Conservation (phyloP, 2,888 invertebrate species). For the Thereva nobilitata region DNA sequence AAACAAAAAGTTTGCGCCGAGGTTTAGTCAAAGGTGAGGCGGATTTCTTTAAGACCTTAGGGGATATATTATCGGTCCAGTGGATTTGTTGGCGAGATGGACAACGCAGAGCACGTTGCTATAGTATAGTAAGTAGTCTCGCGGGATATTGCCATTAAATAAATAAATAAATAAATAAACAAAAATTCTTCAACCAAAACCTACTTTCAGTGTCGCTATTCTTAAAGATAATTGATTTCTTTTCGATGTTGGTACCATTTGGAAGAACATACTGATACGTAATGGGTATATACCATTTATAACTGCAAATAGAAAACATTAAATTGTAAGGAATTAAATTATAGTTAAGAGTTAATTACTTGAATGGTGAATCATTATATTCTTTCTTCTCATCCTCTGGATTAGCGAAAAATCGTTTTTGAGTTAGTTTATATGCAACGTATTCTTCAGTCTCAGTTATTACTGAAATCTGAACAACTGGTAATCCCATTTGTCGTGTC, state of each 20-base stretch:
- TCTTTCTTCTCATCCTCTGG: constrained; percentile 62
- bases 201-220: constrained; percentile 53
- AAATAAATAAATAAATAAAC: not conserved
- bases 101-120: too few relatives aligned
- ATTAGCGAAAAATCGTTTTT: constrained; percentile 76
- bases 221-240: constrained; percentile 51
- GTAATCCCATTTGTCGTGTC: constrained; percentile 88
- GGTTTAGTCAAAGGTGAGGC: too few relatives aligned
- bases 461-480: constrained; percentile 68
- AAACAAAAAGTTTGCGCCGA: too few relatives aligned
- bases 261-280: constrained; percentile 65
- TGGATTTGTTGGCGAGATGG: too few relatives aligned
- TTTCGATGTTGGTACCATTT: constrained; percentile 56
- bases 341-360: constrained; percentile 54
- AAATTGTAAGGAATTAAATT: not conserved
- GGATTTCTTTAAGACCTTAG: too few relatives aligned
- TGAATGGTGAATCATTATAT: constrained; percentile 60
- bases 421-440: constrained; percentile 64
- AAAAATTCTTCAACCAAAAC: constrained; percentile 38
- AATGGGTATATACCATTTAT: constrained; percentile 85
- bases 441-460: constrained; percentile 54
- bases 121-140: too few relatives aligned
- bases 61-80: too few relatives aligned
- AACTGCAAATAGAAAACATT: constrained; percentile 58
- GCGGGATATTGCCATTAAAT: too few relatives aligned